Evolutionary conservation across 2,113 vertebrate species (phyloP).

Genomic region (Hyperoodon ampullatus): DNA sequence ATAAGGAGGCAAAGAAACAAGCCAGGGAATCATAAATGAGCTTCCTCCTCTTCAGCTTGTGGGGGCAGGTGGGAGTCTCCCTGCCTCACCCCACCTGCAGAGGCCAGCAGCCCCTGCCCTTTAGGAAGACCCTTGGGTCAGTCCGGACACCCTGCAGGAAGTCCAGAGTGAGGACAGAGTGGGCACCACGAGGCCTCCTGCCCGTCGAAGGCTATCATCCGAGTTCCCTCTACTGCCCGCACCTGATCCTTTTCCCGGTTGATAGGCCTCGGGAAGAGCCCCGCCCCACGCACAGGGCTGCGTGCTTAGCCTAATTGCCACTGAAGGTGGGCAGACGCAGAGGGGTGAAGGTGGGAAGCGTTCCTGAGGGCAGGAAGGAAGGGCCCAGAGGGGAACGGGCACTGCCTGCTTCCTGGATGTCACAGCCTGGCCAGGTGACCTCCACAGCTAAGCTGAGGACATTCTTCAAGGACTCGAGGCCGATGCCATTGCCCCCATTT

Average conservation of each 20-base stretch:
- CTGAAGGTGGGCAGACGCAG: not conserved
- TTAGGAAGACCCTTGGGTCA: not conserved
- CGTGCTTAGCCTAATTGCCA: not conserved
- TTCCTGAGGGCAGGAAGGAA: not conserved
- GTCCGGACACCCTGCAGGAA: not conserved
- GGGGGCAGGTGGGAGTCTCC: no score
- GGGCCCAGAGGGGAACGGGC: rapidly evolving
- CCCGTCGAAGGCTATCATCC: rapidly evolving
- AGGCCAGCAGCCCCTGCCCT: not conserved
- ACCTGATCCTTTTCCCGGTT: not conserved
- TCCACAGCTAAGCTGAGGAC: not conserved
- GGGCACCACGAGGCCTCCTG: not conserved
- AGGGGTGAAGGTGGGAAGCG: no score
- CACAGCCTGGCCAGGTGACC: not conserved
- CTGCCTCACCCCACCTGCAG: not conserved
- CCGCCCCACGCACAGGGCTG: not conserved
- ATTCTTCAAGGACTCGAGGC: not conserved
- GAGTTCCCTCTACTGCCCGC: not conserved
- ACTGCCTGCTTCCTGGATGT: not conserved
- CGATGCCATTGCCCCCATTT: rapidly evolving
- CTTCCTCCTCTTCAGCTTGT: not conserved
- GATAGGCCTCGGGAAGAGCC: not conserved
- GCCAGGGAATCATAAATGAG: not conserved
- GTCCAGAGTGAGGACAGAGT: not conserved
- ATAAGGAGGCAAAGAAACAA: no score